Base-by-base conservation (phyloP, 2,113 vertebrate species). In the Hystrix cristata region DNA sequence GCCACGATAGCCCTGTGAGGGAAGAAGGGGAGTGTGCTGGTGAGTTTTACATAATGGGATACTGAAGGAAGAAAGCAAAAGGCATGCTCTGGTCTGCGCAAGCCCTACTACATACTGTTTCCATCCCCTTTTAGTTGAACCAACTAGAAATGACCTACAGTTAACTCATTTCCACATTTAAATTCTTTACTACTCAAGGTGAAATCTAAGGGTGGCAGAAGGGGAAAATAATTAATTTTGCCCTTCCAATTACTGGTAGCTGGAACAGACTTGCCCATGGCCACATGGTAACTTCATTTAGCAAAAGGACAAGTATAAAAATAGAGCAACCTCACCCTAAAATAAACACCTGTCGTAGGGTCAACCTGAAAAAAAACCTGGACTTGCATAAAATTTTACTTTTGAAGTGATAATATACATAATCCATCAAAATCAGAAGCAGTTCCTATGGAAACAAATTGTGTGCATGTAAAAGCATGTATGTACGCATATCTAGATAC, bases 1-100 rank as follows among this genome's bases (percentile, higher is more conserved):
- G 99, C 99, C 98, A 99, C 99, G 90, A 99, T 99, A 67, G 99
- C 99, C 99, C 99, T 99, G 99, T 29, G 90, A 92, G 97, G 95
- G 71, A 43, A 34, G 87, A 67, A 84, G 84, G 88, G 79, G 43
- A 29, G 94, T 4, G 0, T 38, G 9, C 67, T 60, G 57, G 72
- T 98, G 96, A 98, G 87, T 91, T 95, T 85, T 88, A 83, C 21
- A 34, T 29, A 83, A 95, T 65, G 86, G 94, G 81, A 60, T 11
- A 43, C 38, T 62, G 94, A 90, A 82, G 0, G 1, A 72, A 93
- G 94, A 82, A 72, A 84, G 59, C 8, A 53, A 82, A 85, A 69
- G 67, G 83, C 92, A 38, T 65, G 69, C 43, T 93, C 95, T 31
- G 34, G 89, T 78, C 92, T 91, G 38, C 62, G 3, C 4, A 51